Base-by-base conservation (phyloP, 2,888 invertebrate species). In the Tinea pellionella region DNA sequence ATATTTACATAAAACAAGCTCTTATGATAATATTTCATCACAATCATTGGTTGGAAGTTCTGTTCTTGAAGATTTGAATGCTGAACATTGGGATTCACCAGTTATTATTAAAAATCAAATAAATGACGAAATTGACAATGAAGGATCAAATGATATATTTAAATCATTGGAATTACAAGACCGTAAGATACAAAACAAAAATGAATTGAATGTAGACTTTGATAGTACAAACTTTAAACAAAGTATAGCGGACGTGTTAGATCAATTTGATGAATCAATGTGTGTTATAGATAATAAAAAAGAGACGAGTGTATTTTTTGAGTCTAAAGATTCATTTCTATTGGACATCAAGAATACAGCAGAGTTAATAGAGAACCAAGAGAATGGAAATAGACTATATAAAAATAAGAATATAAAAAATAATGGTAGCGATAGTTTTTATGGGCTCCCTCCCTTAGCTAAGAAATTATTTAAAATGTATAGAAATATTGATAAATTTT, bases 401-500 rank as follows among this genome's bases (percentile, higher is more conserved):
- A 24, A 7, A 57, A 24, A 53, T 53, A 53, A 18, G 15, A 47
- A 53, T 53, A 24, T 24, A 64, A 60, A 47, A 62, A 61, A 65
- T 59, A 29, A 64, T 61, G n/a, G 18, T 53, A 61, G 61, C 62
- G 51, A 72, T 56, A 69, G 63, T 62, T 97, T 96, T 78, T 96
- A 93, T 88, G 96, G 95, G 0, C 81, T 97, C 43, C 95, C 97
- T 0, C 73, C 88, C 0, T 87, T 83, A 67, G 92, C 95, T 0
- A 90, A 92, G 72, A 82, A 89, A 11, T 78, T 97, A 64, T 91
- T 97, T 64, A 90, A 92, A 66, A 88, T 90, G 63, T 91, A 92
- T 66, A 93, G 95, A 72, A 94, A 94, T 64, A 96, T 97, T 63
- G 89, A 90, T 18, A 89, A 90, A 64, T 89, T 97, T 65, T 97